phyloP scores from a whole-genome alignment of 2,797 vertebrate species.

The Mycteria americana region DNA sequence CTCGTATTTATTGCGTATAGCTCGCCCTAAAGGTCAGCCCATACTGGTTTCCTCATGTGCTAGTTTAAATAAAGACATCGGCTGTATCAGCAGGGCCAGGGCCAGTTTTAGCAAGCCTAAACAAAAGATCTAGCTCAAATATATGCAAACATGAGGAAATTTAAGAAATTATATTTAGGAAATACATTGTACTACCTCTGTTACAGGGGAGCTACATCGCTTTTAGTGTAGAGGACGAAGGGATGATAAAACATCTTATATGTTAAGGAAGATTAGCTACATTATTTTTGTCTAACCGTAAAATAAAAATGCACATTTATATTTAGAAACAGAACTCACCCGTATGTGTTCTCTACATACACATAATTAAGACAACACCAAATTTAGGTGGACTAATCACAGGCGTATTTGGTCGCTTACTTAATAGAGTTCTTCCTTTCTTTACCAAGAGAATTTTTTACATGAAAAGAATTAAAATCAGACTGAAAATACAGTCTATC shows the following conservation, averaged over 20 bases:
- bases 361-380: not conserved
- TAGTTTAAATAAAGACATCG: not conserved
- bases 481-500: not conserved
- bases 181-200: not conserved
- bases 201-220: fast-evolving
- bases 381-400: not conserved
- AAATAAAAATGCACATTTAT: not conserved
- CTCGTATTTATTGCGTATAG: not conserved
- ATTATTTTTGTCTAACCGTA: not conserved
- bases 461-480: not conserved
- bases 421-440: not conserved
- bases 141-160: not conserved
- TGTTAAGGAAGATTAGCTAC: not conserved
- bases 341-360: not conserved
- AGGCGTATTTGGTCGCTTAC: not conserved
- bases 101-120: not conserved
- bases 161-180: not conserved
- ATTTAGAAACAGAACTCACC: not conserved
- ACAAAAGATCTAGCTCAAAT: not conserved
- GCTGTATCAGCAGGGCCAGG: not conserved
- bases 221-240: not conserved
- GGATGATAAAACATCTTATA: not conserved
- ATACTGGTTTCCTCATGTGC: not conserved
- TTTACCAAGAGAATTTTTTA: not conserved
- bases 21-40: not conserved